Percentiles rank a stretch among this genome's conserved stretches.
phyloP scores from a whole-genome alignment of 2,113 vertebrate genomes.

The Jacana jacana region DNA sequence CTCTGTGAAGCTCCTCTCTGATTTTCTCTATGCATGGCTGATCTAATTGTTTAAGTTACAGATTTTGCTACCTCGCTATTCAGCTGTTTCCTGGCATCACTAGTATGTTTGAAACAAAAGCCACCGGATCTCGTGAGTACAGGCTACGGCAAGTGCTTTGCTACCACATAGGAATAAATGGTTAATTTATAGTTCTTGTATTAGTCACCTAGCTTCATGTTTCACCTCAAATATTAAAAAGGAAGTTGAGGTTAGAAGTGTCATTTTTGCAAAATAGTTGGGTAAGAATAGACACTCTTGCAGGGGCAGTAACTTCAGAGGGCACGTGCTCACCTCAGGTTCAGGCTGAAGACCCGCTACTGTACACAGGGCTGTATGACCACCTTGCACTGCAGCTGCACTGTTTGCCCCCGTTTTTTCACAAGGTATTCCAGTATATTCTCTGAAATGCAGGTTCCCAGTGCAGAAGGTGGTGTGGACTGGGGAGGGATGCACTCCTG shows the following conservation, averaged over 20 bases:
- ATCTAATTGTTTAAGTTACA: not conserved
- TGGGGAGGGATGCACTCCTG: fast-evolving
- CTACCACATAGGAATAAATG: not conserved
- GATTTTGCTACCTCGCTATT: not conserved
- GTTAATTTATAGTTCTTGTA: not conserved
- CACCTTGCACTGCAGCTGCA: fast-evolving
- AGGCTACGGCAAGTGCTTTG: not conserved
- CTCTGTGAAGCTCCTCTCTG: not conserved
- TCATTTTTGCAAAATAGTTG: not conserved
- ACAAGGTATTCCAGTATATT: fast-evolving
- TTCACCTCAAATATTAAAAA: not conserved
- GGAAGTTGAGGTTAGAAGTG: not conserved
- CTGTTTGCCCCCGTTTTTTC: not conserved
- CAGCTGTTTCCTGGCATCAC: not conserved
- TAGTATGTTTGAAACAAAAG: not conserved
- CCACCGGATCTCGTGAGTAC: not conserved
- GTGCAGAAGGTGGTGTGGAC: not conserved
- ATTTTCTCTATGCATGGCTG: not conserved
- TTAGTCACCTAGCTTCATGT: not conserved
- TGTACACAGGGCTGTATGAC: fast-evolving
- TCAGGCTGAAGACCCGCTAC: fast-evolving
- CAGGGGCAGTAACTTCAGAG: not conserved
- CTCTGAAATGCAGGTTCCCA: not conserved
- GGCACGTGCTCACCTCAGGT: fast-evolving
- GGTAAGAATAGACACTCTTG: not conserved